These are phyloP conservation scores for Acanthoscelides obtectus DNA, from an alignment of 2,888 invertebrate genomes.

Conservation along the genomic window DNA sequence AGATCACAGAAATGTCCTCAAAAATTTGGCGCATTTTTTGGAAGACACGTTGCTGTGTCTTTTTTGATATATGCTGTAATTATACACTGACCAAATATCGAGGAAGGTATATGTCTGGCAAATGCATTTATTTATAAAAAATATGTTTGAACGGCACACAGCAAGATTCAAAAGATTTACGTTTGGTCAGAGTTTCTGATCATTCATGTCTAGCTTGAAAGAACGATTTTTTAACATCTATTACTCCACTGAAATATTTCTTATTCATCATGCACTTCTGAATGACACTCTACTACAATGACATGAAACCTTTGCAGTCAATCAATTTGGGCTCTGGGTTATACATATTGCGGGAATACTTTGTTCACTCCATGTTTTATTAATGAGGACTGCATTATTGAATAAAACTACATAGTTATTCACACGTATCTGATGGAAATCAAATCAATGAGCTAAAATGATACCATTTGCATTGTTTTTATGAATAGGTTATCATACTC, in stretches of 20 bases:
- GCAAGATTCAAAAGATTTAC: not conserved
- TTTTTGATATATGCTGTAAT: no score
- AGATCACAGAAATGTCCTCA: no score
- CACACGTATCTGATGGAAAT: not conserved
- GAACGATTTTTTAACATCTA: not conserved
- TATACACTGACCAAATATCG: not conserved
- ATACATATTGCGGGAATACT: not conserved
- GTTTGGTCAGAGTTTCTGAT: not conserved
- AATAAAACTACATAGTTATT: not conserved
- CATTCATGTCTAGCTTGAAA: not conserved
- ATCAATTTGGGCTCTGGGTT: no score
- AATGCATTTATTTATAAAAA: no score
- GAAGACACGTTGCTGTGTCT: no score
- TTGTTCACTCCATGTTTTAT: not conserved
- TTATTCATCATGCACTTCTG: not conserved
- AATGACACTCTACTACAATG: no score
- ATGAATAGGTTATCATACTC: not conserved
- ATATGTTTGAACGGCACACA: no score
- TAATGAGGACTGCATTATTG: not conserved
- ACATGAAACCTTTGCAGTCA: no score
- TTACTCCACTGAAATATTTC: not conserved
- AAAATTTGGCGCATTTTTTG: no score
- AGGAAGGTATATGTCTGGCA: not conserved
- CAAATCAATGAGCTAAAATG: not conserved
- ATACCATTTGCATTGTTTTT: not conserved